Base-by-base conservation (phyloP, 1,140 invertebrate species). In the Lepidotrigona ventralis region DNA sequence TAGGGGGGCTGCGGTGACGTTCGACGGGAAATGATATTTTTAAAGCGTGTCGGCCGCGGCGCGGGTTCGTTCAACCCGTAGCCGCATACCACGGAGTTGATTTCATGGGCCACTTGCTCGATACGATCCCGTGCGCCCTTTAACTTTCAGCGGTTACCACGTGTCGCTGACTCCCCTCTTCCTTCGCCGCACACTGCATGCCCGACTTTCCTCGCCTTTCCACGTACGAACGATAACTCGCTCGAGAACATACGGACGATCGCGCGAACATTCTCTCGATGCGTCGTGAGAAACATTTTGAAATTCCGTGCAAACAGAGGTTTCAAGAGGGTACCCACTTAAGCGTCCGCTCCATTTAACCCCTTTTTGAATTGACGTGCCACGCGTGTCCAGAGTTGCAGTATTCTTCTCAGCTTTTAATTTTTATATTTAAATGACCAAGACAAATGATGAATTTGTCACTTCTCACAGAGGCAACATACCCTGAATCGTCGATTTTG, bases 91-190 rank as follows among this genome's bases (percentile, higher is more conserved):
- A 63, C 51, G 29, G 33, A 60, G 11, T 86, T 53, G 69, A 85
- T 85, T 81, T 82, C 69, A 73, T 71, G 63, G 53, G 63, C 39
- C 77, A 79, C 46, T 76, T 70, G 33, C 23, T 84, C 54, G 29
- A 58, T 58, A 71, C 56, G 54, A 58, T 39, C 53, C 58, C 64
- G 2, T 39, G 33, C n/a, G n/a, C 17, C 53, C 58, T 63, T 81
- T 77, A 82, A 85, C 64, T 78, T 79, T 79, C 60, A 26, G n/a
- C 26, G 60, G 79, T 85, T 85, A 73, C n/a, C 17, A 23, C 8
- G 72, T 56, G 64, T 51, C 14, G 29, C 19, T 21, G 19, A 3
- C 23, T 8, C 17, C 11, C 2, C 23, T 26, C n/a, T 12, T n/a
- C 26, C 19, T 53, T 33, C 19, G 33, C 26, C 53, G 15, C 53